Conservation (phyloP, 2,797 vertebrate species). For the Todus mexicanus region DNA sequence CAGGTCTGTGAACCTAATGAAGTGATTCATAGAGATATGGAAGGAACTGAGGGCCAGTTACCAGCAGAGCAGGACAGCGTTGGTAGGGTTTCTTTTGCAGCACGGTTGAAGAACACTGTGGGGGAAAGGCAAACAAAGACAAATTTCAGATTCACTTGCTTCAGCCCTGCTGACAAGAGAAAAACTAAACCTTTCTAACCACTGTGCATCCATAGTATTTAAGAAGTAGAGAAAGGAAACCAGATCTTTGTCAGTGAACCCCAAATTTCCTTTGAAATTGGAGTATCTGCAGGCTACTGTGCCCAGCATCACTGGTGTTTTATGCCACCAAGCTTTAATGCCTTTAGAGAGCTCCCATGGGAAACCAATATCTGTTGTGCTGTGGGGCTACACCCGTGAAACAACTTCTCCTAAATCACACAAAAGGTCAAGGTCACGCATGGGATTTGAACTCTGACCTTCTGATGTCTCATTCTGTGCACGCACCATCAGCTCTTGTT, state of each 20-base stretch:
- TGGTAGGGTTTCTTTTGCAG: not conserved
- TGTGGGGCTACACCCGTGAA: not conserved
- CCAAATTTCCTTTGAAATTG: not conserved
- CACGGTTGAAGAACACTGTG: not conserved
- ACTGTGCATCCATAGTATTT: not conserved
- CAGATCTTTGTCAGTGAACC: not conserved
- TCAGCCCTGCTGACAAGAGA: not conserved
- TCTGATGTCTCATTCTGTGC: not conserved
- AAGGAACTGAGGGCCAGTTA: not conserved
- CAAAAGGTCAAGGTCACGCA: not conserved
- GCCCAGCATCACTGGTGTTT: not conserved
- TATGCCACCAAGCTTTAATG: not conserved
- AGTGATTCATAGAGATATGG: not conserved
- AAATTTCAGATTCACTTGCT: not conserved
- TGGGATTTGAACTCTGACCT: not conserved
- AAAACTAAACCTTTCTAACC: not conserved
- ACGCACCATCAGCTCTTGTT: not conserved
- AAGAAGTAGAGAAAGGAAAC: not conserved
- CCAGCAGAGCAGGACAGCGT: rapidly evolving
- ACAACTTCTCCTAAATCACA: not conserved
- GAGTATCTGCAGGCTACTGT: not conserved
- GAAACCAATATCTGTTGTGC: not conserved
- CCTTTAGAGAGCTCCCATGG: not conserved
- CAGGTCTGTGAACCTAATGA: constrained; percentile 5
- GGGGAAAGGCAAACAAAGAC: not conserved